A percentile compares a stretch with the other conserved stretches of the same genome.
Conservation (phyloP, 2,797 vertebrate species). For the Peromyscus eremicus region DNA sequence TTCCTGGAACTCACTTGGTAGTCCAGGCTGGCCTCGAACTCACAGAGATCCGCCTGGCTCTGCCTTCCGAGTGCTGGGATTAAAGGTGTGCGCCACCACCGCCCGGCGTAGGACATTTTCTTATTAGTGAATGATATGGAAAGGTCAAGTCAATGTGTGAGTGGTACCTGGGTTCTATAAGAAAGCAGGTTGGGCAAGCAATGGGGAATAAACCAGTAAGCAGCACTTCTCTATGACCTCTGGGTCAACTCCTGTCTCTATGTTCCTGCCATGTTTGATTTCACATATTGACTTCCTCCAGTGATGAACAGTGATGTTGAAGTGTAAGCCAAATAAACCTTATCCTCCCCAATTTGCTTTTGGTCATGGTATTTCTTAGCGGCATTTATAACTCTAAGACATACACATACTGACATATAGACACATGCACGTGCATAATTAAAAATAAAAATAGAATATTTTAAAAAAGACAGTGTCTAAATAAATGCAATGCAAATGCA, state of each 20-base stretch:
- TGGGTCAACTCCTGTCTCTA: background rate
- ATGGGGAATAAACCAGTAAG: background rate
- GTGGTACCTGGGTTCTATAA: background rate
- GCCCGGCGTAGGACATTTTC: background rate
- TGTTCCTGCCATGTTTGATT: background rate
- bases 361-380: background rate
- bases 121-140: background rate
- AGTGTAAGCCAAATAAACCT: background rate
- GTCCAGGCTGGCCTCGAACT: too few species aligned
- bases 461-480: background rate
- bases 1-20: too few species aligned
- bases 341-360: background rate
- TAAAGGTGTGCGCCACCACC: too few species aligned
- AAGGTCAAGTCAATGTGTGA: background rate
- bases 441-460: background rate
- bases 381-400: background rate
- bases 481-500: conserved; percentile 1
- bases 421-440: background rate
- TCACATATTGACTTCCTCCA: background rate
- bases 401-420: background rate
- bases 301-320: background rate
- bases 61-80: too few species aligned
- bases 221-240: background rate
- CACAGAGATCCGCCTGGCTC: too few species aligned
- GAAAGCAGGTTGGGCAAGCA: background rate